Evolutionary conservation across 2,888 invertebrate genomes (phyloP).

Genomic region (Sepiola atlantica): DNA sequence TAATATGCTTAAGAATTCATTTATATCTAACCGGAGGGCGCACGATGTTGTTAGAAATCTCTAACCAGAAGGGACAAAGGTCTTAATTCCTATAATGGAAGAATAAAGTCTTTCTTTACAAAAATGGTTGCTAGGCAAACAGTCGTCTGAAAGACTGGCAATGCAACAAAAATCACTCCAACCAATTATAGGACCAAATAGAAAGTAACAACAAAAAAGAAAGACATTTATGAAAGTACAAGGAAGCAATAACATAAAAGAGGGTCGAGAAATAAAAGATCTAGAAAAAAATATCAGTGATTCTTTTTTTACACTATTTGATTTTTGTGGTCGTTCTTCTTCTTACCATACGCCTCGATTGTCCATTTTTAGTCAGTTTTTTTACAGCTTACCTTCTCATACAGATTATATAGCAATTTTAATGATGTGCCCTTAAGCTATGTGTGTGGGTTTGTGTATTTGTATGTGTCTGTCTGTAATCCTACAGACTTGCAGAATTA

Average conservation of each 20-base stretch:
- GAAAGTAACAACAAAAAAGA: not conserved
- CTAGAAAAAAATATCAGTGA: not conserved
- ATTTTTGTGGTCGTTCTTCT: not conserved
- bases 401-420: not conserved
- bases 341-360: not conserved
- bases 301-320: not conserved
- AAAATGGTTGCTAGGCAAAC: constrained; percentile 9
- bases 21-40: not conserved
- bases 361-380: not conserved
- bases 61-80: not conserved
- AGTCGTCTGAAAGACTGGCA: not conserved
- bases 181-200: not conserved
- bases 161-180: not conserved
- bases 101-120: not conserved
- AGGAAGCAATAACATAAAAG: not conserved
- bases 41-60: not conserved
- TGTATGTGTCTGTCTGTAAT: not conserved
- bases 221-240: no score
- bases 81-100: not conserved
- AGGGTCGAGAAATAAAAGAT: not conserved
- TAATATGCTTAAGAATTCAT: not conserved
- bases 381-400: not conserved
- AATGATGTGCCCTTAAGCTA: not conserved
- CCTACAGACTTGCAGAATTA: not conserved
- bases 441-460: not conserved